Conservation (phyloP, 1,140 invertebrate species). For the Euura lappo region DNA sequence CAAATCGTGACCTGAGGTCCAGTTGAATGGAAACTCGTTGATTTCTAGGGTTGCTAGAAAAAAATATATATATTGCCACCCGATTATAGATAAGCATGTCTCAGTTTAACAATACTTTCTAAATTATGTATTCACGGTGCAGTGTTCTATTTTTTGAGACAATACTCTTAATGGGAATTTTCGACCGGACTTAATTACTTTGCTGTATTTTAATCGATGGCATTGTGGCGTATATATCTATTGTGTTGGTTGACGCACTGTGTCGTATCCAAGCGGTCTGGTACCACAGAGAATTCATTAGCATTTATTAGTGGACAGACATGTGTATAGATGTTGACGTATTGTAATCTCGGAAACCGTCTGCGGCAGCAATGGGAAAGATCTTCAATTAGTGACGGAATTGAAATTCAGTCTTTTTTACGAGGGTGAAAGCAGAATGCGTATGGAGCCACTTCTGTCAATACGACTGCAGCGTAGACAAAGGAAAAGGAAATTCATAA, state of each 20-base stretch:
- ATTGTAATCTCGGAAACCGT: not conserved
- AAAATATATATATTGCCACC: no score
- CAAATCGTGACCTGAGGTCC: no score
- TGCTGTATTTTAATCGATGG: not conserved
- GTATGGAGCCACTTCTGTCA: not conserved
- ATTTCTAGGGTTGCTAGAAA: no score
- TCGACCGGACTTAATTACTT: not conserved
- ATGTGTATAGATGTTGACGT: not conserved
- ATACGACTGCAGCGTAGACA: not conserved
- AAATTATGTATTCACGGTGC: no score
- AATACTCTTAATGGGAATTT: not conserved
- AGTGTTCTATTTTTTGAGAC: not conserved
- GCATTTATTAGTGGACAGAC: not conserved
- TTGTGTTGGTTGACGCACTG: not conserved
- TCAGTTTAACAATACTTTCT: no score
- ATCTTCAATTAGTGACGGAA: conserved; percentile 4
- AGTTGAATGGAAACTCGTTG: no score
- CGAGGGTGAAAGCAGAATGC: not conserved
- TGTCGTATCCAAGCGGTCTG: not conserved
- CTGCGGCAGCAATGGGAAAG: conserved; percentile 1
- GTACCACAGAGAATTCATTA: conserved; percentile 5
- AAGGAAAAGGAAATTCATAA: not conserved
- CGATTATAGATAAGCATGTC: no score
- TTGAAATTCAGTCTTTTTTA: not conserved
- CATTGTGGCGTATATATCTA: not conserved